Evolutionary conservation across 2,113 vertebrate genomes (phyloP).

Genomic region (Ifrita kowaldi): DNA sequence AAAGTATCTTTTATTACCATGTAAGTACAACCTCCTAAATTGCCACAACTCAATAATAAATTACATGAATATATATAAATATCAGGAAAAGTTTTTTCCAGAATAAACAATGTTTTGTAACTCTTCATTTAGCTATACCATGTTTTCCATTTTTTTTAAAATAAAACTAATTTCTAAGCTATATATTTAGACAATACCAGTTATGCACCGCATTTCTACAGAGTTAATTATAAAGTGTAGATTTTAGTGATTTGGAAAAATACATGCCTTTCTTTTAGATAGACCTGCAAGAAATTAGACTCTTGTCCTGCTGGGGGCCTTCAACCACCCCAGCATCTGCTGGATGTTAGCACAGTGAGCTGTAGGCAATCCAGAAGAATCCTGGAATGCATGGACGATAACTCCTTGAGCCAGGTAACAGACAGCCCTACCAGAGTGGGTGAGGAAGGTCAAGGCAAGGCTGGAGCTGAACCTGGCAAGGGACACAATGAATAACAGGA

Average conservation of each 20-base stretch:
- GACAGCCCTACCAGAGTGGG: background rate
- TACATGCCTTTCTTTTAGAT: background rate
- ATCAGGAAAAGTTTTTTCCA: background rate
- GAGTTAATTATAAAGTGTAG: background rate
- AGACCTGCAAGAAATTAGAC: background rate
- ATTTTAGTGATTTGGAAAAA: background rate
- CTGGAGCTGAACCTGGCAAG: background rate
- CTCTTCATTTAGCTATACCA: background rate
- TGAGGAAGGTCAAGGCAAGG: background rate
- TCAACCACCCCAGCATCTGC: background rate
- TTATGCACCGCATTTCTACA: background rate
- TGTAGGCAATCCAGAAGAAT: background rate
- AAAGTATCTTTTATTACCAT: background rate
- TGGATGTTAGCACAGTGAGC: rapidly evolving
- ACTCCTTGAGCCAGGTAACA: background rate
- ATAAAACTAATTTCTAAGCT: background rate
- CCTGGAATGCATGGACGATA: background rate
- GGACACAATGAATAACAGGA: background rate
- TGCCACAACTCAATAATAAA: background rate
- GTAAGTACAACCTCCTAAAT: background rate
- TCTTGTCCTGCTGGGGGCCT: background rate
- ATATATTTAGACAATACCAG: background rate
- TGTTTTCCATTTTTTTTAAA: background rate
- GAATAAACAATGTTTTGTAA: background rate
- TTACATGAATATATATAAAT: background rate